A percentile compares a stretch with the other conserved stretches of the same genome.
phyloP scores from a whole-genome alignment of 2,797 vertebrate genomes.

The Furcifer pardalis region DNA sequence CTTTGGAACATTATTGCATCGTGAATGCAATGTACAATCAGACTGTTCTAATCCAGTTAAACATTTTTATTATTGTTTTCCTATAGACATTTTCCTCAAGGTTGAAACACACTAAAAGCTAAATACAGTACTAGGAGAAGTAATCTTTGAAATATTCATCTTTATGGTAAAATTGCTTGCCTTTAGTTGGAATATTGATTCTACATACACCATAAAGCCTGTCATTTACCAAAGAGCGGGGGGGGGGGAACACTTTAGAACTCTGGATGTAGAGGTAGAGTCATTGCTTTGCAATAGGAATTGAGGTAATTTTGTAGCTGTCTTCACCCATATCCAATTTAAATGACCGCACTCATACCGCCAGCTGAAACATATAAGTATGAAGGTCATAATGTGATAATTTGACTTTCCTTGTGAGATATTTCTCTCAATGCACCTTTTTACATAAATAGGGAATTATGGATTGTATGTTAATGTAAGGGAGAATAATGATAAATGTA shows the following conservation, averaged over 20 bases:
- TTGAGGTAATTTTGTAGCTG: constrained; percentile 19
- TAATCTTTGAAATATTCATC: constrained; percentile 1
- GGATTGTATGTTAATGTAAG: background rate
- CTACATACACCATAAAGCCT: background rate
- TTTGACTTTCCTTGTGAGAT: background rate
- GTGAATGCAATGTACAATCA: constrained; percentile 55
- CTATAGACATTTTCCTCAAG: constrained; percentile 4
- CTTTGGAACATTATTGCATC: constrained; percentile 55
- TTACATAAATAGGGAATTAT: background rate
- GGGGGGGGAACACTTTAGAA: background rate
- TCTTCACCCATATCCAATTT: constrained; percentile 41
- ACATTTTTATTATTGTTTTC: constrained; percentile 58
- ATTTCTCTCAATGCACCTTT: background rate
- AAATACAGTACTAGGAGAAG: background rate
- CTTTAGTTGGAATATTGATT: constrained; percentile 32
- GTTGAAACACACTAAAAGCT: constrained; percentile 21
- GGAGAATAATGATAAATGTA: too few relatives aligned
- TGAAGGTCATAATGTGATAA: background rate
- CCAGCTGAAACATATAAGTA: constrained; percentile 12
- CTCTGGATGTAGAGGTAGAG: constrained; percentile 32
- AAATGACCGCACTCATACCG: background rate
- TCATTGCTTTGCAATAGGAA: constrained; percentile 21
- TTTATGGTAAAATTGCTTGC: background rate
- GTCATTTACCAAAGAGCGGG: too few relatives aligned
- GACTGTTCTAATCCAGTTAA: constrained; percentile 53